These are phyloP conservation scores for Phanerotoma sp. DNA, from an alignment of 2,888 invertebrate species.

Conservation along the genomic window DNA sequence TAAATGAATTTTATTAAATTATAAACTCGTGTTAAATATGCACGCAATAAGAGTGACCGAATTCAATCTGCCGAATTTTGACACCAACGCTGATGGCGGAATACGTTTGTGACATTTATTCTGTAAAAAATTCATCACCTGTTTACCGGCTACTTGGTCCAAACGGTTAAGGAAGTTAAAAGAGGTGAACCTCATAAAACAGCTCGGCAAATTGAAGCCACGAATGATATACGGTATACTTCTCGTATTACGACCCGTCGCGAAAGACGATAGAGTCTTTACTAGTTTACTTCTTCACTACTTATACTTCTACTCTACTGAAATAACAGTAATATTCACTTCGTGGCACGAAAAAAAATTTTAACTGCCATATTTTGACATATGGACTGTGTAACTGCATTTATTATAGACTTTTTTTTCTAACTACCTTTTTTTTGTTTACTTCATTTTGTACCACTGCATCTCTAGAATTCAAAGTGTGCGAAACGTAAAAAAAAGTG, in stretches of 20 bases:
- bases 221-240: conserved; percentile 38
- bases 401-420: conserved; percentile 14
- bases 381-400: conserved; percentile 43
- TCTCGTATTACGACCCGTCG: conserved; percentile 34
- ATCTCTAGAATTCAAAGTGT: too few relatives aligned
- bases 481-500: too few relatives aligned
- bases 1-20: too few relatives aligned
- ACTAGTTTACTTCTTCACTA: conserved; percentile 10
- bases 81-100: neutral
- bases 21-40: too few relatives aligned
- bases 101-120: conserved; percentile 20
- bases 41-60: neutral
- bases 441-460: conserved; percentile 1
- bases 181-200: conserved; percentile 30
- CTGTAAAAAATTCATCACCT: conserved; percentile 30
- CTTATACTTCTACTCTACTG: conserved; percentile 27
- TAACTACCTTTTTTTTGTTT: neutral
- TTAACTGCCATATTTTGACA: conserved; percentile 46
- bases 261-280: conserved; percentile 21
- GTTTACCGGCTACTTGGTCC: conserved; percentile 6
- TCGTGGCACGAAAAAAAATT: conserved; percentile 25
- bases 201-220: conserved; percentile 42
- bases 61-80: neutral
- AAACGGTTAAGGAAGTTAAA: neutral
- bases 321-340: conserved; percentile 15